Base-by-base conservation (phyloP, 2,797 vertebrate genomes). In the Chloroceryle amazona region DNA sequence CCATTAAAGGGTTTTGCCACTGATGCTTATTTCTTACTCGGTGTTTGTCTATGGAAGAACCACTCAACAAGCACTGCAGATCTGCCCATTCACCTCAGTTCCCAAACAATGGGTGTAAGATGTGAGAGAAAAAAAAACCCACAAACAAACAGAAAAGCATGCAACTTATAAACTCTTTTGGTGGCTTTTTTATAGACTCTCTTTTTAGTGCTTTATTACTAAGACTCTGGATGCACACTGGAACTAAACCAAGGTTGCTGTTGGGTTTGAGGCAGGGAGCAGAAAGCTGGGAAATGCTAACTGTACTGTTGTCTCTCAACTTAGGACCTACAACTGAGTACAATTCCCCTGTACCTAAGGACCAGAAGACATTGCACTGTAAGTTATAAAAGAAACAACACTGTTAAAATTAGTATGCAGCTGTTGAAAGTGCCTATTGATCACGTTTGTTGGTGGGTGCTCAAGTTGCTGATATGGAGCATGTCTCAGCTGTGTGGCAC, bases 1-100 rank as follows among this genome's bases (percentile, higher is more conserved):
- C 21, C 19, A 31, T 44, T 44, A 68, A 68, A 67, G 41, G 25
- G 5, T 49, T 81, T 93, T 84, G 35, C 16, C 33, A 21, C 6
- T 71, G 29, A 46, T 57, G 49, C 2, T 62, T 62, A 33, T 22
- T 81, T 63, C 47, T 85, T 49, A 35, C 10, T 39, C 22, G 15
- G 13, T 21, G 11, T 52, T 60, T 47, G 8, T 23, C 15, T 66
- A 2, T 20, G 12, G 55, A 86, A 78, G 39, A 62, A 41, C 20
- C 16, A 8, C 1, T 0, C 0, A 0, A 19, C 33, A 42, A 37
- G 42, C 5, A 22, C 8, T 13, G 33, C 25, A 41, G 52, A 44
- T 52, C n/a, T 85, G 41, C 15, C 37, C 15, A 5, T 4, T 46
- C 17, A 49, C 13, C 17, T 82, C 71, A 28, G 22, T 33, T 89